A percentile compares a stretch with the other conserved stretches of the same genome.
Conservation (phyloP, 2,113 vertebrate genomes). For the Puntigrus tetrazona region DNA sequence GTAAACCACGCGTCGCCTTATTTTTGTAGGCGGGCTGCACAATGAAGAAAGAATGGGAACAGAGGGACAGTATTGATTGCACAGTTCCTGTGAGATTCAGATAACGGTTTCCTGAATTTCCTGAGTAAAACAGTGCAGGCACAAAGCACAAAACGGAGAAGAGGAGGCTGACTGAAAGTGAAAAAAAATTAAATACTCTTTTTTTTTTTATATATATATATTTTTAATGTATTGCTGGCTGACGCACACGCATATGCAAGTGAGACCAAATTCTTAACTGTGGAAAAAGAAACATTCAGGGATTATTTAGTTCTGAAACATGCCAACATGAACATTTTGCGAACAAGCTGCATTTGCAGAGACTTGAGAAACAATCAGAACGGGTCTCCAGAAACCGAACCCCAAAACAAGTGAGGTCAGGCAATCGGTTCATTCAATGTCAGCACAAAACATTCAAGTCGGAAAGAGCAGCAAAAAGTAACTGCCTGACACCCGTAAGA, state of each 20-base stretch:
- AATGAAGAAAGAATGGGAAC: conserved; percentile 26
- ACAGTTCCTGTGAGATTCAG: conserved; percentile 43
- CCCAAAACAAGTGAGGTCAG: background rate
- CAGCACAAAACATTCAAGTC: background rate
- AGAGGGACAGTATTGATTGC: conserved; percentile 50
- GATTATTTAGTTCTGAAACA: background rate
- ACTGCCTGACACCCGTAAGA: background rate
- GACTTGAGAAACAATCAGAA: no score
- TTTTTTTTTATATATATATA: no score
- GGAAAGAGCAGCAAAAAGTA: background rate
- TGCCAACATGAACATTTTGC: no score
- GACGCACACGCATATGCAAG: background rate
- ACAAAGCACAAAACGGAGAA: background rate
- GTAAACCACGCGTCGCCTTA: conserved; percentile 29
- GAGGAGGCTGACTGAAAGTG: background rate
- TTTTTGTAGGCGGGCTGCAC: background rate
- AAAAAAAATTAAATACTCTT: background rate
- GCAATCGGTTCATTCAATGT: background rate
- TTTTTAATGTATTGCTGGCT: background rate
- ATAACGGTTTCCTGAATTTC: conserved; percentile 40
- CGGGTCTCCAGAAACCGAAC: no score
- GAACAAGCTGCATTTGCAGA: no score
- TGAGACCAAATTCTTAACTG: background rate
- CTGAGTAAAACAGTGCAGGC: background rate
- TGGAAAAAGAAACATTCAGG: background rate